Evolutionary conservation across 2,888 invertebrate genomes (phyloP).

Genomic region (Lycaena phlaeas): DNA sequence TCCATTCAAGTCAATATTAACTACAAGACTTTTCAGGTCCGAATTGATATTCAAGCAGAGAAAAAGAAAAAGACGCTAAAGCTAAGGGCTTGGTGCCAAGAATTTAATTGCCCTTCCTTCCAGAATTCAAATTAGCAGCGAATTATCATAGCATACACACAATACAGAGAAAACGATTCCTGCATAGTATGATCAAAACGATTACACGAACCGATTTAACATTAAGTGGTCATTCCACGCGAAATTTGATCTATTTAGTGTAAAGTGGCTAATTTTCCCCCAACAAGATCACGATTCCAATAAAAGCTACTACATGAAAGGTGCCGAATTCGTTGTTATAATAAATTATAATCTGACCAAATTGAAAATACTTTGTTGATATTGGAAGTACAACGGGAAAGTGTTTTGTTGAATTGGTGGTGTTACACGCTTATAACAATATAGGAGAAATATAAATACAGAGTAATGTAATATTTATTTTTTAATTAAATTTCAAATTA

Average conservation of each 20-base stretch:
- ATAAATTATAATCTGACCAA: constrained; percentile 13
- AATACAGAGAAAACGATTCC: not conserved
- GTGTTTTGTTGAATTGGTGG: not conserved
- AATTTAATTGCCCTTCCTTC: too few species aligned
- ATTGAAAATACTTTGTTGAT: constrained; percentile 9
- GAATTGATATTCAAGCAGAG: too few species aligned
- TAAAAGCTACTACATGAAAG: constrained; percentile 21
- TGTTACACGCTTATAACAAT: not conserved
- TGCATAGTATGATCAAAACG: not conserved
- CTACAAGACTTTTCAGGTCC: too few species aligned
- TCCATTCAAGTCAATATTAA: too few species aligned
- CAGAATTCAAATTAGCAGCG: too few species aligned
- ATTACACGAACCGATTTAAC: constrained; percentile 1
- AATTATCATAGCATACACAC: too few species aligned
- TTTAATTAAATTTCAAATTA: too few species aligned
- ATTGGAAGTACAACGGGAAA: not conserved
- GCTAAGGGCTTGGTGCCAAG: too few species aligned
- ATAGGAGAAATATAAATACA: constrained; percentile 3
- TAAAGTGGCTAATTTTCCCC: constrained; percentile 21
- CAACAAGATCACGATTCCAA: constrained; percentile 20
- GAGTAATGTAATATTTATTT: constrained; percentile 17
- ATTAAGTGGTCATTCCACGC: not conserved
- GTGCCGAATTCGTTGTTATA: constrained; percentile 16
- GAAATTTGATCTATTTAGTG: constrained; percentile 13
- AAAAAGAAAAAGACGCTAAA: too few species aligned